Evolutionary conservation across 2,797 vertebrate species (phyloP), one percentile per base, ranked within the genome.

Genomic region (Acomys russatus): DNA sequence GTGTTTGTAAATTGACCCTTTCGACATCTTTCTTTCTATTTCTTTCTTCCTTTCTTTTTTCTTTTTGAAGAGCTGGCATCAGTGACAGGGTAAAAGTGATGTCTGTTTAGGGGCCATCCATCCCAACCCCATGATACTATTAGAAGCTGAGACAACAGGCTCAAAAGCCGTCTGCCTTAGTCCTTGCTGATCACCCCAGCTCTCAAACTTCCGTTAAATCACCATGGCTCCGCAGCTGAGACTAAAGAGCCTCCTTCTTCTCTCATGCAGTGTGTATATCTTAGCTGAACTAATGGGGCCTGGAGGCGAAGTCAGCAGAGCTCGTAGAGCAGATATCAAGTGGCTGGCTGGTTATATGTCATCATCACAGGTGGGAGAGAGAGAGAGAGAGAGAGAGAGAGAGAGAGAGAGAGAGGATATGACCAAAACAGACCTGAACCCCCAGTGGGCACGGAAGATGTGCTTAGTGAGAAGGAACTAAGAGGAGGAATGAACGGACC

Each of bases 1-100:
- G 18, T 88, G 54, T 92, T 73, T 80, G 1, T 79, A 76, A 90
- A 84, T 33, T 93, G 91, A 71, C 28, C 51, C 84, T 96, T 83
- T 30, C 15, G 38, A 28, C 56, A 0, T 64, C 30, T 30, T 18
- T 20, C 25, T n/a, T 82, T 71, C 84, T 14, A 12, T 15, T 87
- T 91, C 44, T 44, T 44, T 44, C 44, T 44, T 44, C 44, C 44
- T 44, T 44, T 44, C 56, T 77, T 22, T 38, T 73, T 87, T 15
- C 10, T 15, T 88, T 88, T 80, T 74, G 56, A 85, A 86, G 74
- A 90, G 5, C 89, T 82, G 93, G 30, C 44, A 63, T 70, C 59
- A 86, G 33, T 77, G 77, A 92, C 66, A 33, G 3, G 28, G 30
- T 86, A 66, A 33, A 82, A 88, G 35, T 30, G n/a, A 77, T 35